Evolutionary conservation across 2,888 invertebrate species (phyloP).

Genomic region (Pasiphila rectangulata): DNA sequence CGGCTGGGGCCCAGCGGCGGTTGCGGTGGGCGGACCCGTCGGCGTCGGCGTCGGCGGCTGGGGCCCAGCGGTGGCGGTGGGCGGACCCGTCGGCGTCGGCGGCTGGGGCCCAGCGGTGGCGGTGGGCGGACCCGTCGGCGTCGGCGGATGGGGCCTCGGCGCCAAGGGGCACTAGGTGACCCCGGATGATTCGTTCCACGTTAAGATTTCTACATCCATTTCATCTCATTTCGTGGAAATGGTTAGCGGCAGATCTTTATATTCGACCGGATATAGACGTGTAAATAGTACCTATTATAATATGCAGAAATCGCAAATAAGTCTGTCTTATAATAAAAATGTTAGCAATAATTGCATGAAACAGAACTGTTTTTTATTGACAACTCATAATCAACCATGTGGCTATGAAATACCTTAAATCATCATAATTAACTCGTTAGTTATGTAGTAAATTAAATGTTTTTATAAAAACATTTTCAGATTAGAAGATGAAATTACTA

Average conservation of each 20-base stretch:
- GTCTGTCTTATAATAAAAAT: constrained; percentile 50
- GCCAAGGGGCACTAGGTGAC: constrained; percentile 32
- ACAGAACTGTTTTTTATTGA: neutral
- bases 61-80: constrained; percentile 37
- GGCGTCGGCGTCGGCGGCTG: constrained; percentile 37
- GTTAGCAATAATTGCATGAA: constrained; percentile 38
- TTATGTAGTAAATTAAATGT: too few relatives aligned
- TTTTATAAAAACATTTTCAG: too few relatives aligned
- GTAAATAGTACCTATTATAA: constrained; percentile 41
- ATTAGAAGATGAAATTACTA: too few relatives aligned
- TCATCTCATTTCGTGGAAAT: constrained; percentile 59
- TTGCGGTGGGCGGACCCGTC: constrained; percentile 21
- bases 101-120: constrained; percentile 37
- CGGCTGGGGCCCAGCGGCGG: constrained; percentile 12
- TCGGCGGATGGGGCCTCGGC: constrained; percentile 39
- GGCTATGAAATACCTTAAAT: neutral
- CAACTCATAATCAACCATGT: neutral
- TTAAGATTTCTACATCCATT: constrained; percentile 67
- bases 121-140: constrained; percentile 31
- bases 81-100: constrained; percentile 35
- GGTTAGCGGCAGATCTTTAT: constrained; percentile 66
- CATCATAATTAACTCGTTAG: too few relatives aligned
- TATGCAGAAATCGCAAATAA: constrained; percentile 43
- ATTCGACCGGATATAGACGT: constrained; percentile 52
- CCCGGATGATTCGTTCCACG: constrained; percentile 39